A percentile compares a stretch with the other conserved stretches of the same genome.
phyloP scores from a whole-genome alignment of 2,888 invertebrate species.

The Drosophila cracens region DNA sequence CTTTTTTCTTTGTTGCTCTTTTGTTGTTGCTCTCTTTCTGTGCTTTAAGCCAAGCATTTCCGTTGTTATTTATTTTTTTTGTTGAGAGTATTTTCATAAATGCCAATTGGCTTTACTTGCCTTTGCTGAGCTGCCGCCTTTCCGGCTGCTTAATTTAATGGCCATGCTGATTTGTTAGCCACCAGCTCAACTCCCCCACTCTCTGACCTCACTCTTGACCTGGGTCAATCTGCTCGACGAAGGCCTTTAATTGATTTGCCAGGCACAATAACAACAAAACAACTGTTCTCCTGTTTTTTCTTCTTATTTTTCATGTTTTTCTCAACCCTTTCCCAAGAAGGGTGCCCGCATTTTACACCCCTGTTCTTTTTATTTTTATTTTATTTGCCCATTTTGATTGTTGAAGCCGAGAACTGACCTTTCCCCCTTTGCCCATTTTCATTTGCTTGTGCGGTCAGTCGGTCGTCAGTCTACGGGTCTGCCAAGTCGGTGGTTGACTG shows the following conservation, averaged over 20 bases:
- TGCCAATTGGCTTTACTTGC: constrained; percentile 45
- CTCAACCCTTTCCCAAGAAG: constrained; percentile 21
- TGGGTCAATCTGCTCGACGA: constrained; percentile 41
- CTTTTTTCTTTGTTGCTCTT: not conserved
- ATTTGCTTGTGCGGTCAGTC: constrained; percentile 72
- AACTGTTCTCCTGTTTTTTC: constrained; percentile 18
- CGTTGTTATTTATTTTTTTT: constrained; percentile 35
- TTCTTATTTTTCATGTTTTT: not conserved
- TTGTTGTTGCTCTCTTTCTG: constrained; percentile 2
- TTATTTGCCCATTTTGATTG: constrained; percentile 43
- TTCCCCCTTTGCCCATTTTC: constrained; percentile 51
- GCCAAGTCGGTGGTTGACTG: constrained; percentile 50
- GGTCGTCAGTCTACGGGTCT: constrained; percentile 31
- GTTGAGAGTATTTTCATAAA: constrained; percentile 3
- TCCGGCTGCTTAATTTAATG: constrained; percentile 78
- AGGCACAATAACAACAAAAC: constrained; percentile 28
- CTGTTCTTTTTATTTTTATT: constrained; percentile 30
- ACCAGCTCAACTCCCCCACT: constrained; percentile 2
- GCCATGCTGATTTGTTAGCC: constrained; percentile 55
- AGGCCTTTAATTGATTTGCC: constrained; percentile 71
- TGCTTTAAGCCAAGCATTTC: constrained; percentile 56
- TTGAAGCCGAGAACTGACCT: constrained; percentile 72
- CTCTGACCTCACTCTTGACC: constrained; percentile 26
- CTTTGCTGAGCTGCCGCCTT: constrained; percentile 54
- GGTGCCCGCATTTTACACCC: constrained; percentile 51